Percentiles rank a stretch among this genome's conserved stretches.
Conservation (phyloP, 2,797 vertebrate genomes). For the Zalophus californianus region DNA sequence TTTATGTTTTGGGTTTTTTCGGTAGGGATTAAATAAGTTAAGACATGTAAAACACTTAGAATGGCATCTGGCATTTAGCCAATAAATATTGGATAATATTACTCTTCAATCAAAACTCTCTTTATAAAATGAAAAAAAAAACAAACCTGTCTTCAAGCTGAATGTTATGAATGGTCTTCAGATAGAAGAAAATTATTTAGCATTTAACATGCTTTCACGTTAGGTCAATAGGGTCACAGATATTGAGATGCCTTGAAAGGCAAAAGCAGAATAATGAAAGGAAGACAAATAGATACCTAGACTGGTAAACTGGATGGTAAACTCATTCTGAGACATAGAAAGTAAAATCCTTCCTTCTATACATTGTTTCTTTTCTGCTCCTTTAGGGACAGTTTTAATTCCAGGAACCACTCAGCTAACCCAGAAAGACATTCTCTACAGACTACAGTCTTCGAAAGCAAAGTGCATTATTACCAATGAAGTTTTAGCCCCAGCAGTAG, state of each 20-base stretch:
- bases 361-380: conserved; percentile 8
- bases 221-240: neutral
- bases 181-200: neutral
- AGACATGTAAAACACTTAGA: neutral
- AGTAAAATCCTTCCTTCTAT: conserved; percentile 11
- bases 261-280: conserved; percentile 10
- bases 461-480: conserved; percentile 90
- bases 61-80: neutral
- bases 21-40: neutral
- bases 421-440: conserved; percentile 89
- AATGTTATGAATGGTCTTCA: neutral
- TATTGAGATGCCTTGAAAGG: conserved; percentile 4
- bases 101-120: conserved; percentile 17
- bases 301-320: neutral
- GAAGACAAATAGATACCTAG: neutral
- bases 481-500: conserved; percentile 87
- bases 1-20: neutral
- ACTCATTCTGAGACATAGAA: neutral
- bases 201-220: conserved; percentile 6
- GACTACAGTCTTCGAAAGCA: conserved; percentile 89
- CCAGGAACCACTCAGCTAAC: conserved; percentile 91
- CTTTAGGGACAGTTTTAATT: conserved; percentile 89
- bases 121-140: neutral
- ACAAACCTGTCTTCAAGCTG: neutral
- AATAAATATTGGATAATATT: neutral